These are phyloP conservation scores for Ictalurus punctatus DNA, from an alignment of 2,113 vertebrate genomes.

Conservation along the genomic window DNA sequence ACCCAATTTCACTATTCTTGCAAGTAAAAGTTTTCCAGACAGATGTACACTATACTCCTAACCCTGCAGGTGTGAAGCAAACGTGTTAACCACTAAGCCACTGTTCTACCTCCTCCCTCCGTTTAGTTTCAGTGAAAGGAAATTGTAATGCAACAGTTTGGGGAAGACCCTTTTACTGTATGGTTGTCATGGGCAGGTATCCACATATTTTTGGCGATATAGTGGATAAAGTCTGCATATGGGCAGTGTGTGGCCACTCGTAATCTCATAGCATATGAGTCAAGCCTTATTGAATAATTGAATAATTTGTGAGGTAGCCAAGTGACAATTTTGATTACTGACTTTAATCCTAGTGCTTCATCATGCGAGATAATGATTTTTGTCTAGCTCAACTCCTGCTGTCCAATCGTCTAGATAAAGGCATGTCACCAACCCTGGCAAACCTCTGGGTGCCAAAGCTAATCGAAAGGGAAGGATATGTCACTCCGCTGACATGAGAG, in stretches of 20 bases:
- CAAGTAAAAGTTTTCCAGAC: no score
- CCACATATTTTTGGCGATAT: neutral
- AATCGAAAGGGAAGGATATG: neutral
- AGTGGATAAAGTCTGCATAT: neutral
- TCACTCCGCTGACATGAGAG: neutral
- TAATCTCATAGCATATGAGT: neutral
- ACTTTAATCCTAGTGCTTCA: neutral
- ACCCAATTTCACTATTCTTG: no score
- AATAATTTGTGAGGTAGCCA: neutral
- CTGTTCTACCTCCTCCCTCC: no score
- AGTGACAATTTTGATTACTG: neutral
- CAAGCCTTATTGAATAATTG: neutral
- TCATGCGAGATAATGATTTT: neutral
- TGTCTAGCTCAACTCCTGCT: neutral
- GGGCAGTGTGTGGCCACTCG: neutral
- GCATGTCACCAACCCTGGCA: neutral
- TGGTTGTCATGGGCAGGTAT: neutral
- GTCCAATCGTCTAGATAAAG: neutral
- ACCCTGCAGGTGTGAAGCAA: no score
- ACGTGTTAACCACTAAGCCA: no score
- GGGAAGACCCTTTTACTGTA: neutral
- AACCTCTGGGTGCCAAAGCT: neutral
- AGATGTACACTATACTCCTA: no score
- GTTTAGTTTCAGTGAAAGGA: neutral
- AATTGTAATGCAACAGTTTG: neutral